Evolutionary conservation across 2,113 vertebrate genomes (phyloP), one percentile per base, ranked within the genome.

Genomic region (Melospiza melodia): DNA sequence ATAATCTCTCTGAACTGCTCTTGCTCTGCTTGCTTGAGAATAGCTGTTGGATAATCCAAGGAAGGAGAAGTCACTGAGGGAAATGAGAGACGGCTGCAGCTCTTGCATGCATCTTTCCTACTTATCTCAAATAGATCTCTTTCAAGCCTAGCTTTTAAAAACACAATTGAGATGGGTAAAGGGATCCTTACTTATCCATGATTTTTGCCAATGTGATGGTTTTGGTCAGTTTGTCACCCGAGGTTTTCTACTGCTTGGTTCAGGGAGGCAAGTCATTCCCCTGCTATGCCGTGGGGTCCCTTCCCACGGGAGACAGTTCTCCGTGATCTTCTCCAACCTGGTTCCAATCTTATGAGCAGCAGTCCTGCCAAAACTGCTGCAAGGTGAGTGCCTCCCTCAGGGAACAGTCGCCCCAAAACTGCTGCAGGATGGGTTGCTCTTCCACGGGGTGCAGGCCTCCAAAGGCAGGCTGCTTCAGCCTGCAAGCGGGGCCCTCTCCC

Each of bases 171-270:
- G 68, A 37, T 16, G 10, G 5, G 2, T 43, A 77, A 83, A 81
- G n/a, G 35, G 15, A 15, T 74, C 39, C 22, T n/a, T 69, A 57
- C 24, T 22, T 61, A 77, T 27, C 37, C 7, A 4, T 41, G 3
- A 14, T 23, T 92, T 81, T 84, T 82, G 69, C 16, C 15, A 71
- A 12, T 41, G 12, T 30, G 3, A 7, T 28, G 30, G 54, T 6
- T 81, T 39, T 39, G 41, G n/a, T 81, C 23, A 39, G 22, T 68
- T 81, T 0, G 0, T 58, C 35, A 58, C 35, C 14, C 0, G 0
- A n/a, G 7, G 15, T 59, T 82, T 69, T n/a, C 18, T 49, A 48
- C 52, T 21, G 4, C 63, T 33, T 68, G 28, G 28, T 23, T 59
- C 27, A 48, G 63, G n/a, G n/a, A 48, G 30, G 23, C 8, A 39